Percentiles rank a stretch among this genome's conserved stretches.
These are phyloP conservation scores for Paramuricea clavata DNA, from an alignment of 92 coral and sea anemone genomes.

Conservation along the genomic window DNA sequence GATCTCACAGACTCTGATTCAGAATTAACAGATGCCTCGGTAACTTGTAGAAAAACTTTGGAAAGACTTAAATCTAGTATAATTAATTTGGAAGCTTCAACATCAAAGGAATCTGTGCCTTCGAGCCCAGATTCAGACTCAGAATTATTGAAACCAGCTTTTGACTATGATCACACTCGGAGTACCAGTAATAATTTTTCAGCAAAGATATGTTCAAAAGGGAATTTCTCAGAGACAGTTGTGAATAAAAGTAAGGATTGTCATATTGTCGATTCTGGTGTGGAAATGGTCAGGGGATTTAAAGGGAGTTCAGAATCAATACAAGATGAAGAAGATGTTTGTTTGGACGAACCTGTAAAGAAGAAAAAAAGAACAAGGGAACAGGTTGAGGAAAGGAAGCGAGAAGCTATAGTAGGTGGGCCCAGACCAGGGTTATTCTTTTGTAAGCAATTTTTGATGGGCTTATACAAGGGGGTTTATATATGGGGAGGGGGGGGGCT, in stretches of 20 bases:
- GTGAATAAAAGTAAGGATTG: background rate
- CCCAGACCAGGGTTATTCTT: no score
- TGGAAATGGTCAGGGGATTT: background rate
- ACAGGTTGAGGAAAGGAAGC: slow-evolving; percentile 32
- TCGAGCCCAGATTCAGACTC: slow-evolving; percentile 44
- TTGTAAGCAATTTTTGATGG: no score
- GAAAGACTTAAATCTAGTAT: background rate
- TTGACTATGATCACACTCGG: background rate
- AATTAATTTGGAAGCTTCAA: background rate
- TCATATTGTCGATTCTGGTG: background rate
- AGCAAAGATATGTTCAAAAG: background rate
- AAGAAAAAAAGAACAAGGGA: slow-evolving; percentile 49
- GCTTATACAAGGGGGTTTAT: no score
- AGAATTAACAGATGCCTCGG: background rate
- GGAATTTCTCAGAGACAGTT: background rate
- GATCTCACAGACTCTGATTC: slow-evolving; percentile 19
- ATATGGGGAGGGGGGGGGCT: no score
- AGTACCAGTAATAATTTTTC: background rate
- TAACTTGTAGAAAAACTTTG: background rate
- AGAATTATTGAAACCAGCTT: slow-evolving; percentile 28
- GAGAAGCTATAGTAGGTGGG: slow-evolving; percentile 48
- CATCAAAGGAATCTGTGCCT: background rate
- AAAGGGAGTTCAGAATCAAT: background rate
- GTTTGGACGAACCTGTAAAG: slow-evolving; percentile 12
- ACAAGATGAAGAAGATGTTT: background rate